phyloP scores from a whole-genome alignment of 2,113 vertebrate species.

The Drymodes brunneopygia region DNA sequence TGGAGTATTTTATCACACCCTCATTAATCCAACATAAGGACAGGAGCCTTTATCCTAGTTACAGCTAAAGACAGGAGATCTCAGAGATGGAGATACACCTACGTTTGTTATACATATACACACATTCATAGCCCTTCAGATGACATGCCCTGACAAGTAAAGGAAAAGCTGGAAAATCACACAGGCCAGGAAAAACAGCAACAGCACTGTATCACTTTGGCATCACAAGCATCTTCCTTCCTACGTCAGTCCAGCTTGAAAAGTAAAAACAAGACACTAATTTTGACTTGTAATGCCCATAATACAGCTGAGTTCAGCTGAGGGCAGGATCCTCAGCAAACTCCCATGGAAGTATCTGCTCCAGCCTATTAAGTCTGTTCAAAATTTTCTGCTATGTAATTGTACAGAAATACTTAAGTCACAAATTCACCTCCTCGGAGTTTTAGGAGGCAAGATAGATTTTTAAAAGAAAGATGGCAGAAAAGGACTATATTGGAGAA shows the following conservation, averaged over 20 bases:
- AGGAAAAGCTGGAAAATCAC: neutral
- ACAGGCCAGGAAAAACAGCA: neutral
- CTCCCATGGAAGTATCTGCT: neutral
- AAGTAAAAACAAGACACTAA: neutral
- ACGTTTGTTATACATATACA: fast-evolving
- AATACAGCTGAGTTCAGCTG: neutral
- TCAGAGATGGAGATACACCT: neutral
- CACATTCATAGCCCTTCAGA: neutral
- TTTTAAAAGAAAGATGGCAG: neutral
- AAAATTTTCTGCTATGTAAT: neutral
- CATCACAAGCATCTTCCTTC: neutral
- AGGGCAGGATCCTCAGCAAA: neutral
- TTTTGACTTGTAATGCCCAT: neutral
- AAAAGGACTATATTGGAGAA: neutral
- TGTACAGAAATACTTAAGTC: neutral
- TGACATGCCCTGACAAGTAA: neutral
- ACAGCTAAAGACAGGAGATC: neutral
- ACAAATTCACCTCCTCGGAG: neutral
- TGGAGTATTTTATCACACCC: neutral
- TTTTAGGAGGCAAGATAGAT: neutral
- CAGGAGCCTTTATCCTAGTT: neutral
- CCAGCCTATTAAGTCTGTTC: neutral
- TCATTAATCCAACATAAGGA: neutral
- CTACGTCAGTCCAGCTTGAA: neutral
- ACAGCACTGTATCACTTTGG: neutral